Base-by-base conservation (phyloP, 2,888 invertebrate genomes). In the Lasioglossum villosulum region DNA sequence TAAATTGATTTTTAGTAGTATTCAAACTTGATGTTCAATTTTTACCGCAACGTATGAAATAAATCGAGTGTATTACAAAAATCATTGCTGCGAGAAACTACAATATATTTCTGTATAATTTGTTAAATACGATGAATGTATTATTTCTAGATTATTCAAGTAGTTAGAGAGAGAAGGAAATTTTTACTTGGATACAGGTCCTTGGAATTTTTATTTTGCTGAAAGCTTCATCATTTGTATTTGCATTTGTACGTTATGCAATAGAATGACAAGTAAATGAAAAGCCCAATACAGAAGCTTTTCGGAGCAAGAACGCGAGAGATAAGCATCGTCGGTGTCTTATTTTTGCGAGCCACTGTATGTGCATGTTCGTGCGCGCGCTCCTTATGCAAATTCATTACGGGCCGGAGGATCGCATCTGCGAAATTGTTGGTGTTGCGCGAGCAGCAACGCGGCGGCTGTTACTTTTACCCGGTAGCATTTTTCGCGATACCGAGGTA, bases 311-410 rank as follows among this genome's bases (percentile, higher is more conserved):
- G 8, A 23, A 23, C 48, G 48, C 2, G 48, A 8, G 23, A 52
- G 23, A 23, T 8, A 23, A 23, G 48, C 23, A 52, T 52, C 23
- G 48, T 52, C 23, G 48, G 8, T 8, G 48, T 52, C 2, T 52
- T 52, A 52, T 52, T 52, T 52, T 52, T 52, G 52, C 52, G n/a
- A n/a, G 52, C 10, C 52, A 52, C 52, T 52, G n/a, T 52, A 52
- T n/a, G 52, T 4, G 52, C 52, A 52, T 10, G n/a, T 3, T 23
- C 52, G 48, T 8, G 48, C 14, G 27, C 34, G 16, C 63, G 45
- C 45, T 68, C 23, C 19, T 72, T 66, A 81, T 77, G 81, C 48
- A 81, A 77, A 81, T 81, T 63, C 63, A 52, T 52, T 52, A 52
- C 52, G n/a, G n/a, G 52, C 3, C 2, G 52, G 45, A 6, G 27